Evolutionary conservation across 2,113 vertebrate species (phyloP).

Genomic region (Ia io): DNA sequence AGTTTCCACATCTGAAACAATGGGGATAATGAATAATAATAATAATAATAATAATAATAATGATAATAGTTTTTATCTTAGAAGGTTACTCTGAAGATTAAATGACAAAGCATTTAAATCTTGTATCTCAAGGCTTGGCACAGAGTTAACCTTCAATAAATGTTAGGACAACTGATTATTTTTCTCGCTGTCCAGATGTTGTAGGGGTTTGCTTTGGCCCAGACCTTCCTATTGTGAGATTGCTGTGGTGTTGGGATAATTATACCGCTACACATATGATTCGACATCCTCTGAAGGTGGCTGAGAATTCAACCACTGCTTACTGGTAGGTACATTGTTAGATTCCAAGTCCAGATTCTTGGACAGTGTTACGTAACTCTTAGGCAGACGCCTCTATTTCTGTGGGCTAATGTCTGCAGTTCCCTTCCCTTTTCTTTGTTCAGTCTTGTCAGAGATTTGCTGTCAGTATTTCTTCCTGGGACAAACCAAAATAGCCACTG

Average conservation of each 20-base stretch:
- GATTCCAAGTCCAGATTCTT: neutral
- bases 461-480: neutral
- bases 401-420: rapidly evolving
- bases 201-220: neutral
- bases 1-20: neutral
- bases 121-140: neutral
- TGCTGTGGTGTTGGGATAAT: neutral
- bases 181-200: neutral
- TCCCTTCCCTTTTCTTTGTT: neutral
- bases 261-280: neutral
- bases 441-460: neutral
- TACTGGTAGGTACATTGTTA: too few species aligned
- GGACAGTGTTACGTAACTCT: neutral
- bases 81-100: neutral
- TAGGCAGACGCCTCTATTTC: neutral
- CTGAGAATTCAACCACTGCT: neutral
- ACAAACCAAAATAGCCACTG: neutral
- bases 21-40: neutral
- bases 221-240: too few species aligned
- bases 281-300: too few species aligned
- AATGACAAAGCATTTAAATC: neutral
- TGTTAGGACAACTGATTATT: neutral
- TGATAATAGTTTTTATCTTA: neutral
- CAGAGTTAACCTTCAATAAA: neutral
- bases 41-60: neutral